Evolutionary conservation across 2,113 vertebrate species (phyloP).

Genomic region (Piaya cayana): DNA sequence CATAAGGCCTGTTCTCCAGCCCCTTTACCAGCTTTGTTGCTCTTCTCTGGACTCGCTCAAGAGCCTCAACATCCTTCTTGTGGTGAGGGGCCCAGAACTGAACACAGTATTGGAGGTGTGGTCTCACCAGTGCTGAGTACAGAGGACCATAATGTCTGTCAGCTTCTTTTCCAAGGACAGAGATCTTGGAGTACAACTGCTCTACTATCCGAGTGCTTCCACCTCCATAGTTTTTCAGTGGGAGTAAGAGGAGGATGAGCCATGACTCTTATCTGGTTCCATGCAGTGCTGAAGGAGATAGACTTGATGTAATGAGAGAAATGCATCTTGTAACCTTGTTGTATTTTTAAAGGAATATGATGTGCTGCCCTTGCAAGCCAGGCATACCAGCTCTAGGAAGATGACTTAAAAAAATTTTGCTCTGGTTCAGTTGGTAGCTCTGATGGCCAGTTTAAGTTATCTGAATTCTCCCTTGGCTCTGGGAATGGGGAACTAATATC

Average conservation of each 20-base stretch:
- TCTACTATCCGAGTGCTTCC: neutral
- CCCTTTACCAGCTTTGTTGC: too few relatives aligned
- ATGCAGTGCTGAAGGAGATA: neutral
- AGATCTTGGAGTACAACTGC: neutral
- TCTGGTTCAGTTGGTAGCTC: neutral
- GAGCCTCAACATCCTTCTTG: too few relatives aligned
- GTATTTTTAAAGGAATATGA: neutral
- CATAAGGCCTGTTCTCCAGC: too few relatives aligned
- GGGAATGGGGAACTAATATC: neutral
- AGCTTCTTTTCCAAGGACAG: neutral
- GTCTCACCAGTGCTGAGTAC: too few relatives aligned
- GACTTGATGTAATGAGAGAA: neutral
- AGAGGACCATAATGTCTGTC: fast-evolving
- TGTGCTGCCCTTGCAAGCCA: neutral
- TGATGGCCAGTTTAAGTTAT: neutral
- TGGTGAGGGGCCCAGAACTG: too few relatives aligned
- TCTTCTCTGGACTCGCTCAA: too few relatives aligned
- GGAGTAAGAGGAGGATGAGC: neutral
- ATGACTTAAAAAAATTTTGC: neutral
- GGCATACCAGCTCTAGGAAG: neutral
- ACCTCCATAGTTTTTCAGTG: neutral
- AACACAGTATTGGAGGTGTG: too few relatives aligned
- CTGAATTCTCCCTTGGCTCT: neutral
- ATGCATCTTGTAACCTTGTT: neutral
- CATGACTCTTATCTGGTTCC: neutral